Percentiles rank a stretch among this genome's conserved stretches.
Evolutionary conservation across 2,797 vertebrate species (phyloP).

Genomic region (Perodicticus potto): DNA sequence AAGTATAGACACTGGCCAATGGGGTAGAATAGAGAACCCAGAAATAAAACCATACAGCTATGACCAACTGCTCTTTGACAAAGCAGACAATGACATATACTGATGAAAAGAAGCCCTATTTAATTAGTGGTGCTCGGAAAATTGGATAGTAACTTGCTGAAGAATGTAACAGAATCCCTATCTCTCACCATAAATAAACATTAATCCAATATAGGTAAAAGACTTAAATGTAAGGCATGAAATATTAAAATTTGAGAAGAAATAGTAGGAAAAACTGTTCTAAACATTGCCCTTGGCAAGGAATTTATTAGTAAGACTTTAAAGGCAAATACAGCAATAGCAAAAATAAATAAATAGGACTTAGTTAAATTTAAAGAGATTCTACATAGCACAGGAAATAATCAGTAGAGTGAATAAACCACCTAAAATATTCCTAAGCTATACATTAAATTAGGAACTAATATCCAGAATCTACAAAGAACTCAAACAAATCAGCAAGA

Average conservation of each 20-base stretch:
- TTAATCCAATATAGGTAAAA: not conserved
- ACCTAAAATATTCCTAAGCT: not conserved
- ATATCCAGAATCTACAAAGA: not conserved
- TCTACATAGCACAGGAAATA: not conserved
- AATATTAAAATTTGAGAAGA: not conserved
- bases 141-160: not conserved
- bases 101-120: not conserved
- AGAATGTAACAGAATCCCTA: not conserved
- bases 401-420: not conserved
- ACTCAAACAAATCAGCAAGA: not conserved
- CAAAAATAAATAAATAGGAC: not conserved
- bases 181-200: not conserved
- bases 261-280: not conserved
- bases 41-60: not conserved
- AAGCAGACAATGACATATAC: not conserved
- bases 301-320: not conserved
- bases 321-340: not conserved
- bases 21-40: not conserved
- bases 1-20: not conserved
- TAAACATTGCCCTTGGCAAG: not conserved
- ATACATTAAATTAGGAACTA: not conserved
- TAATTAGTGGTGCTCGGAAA: not conserved
- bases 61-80: not conserved
- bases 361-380: not conserved
- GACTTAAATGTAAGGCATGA: not conserved